phyloP scores from a whole-genome alignment of 1,140 invertebrate genomes.

The Sarcophaga bullata region DNA sequence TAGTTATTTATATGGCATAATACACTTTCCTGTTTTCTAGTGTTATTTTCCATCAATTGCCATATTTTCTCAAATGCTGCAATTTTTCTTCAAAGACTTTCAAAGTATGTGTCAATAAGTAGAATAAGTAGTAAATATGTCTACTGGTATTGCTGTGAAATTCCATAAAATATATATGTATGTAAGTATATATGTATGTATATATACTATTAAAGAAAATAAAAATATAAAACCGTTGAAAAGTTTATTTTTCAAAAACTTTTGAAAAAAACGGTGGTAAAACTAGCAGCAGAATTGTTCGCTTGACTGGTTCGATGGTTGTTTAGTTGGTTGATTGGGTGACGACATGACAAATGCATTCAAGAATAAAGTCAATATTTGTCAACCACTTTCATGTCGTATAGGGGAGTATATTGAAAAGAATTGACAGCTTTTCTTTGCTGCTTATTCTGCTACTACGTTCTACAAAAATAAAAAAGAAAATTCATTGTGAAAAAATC shows the following conservation, averaged over 20 bases:
- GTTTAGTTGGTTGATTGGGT: slow-evolving; percentile 3
- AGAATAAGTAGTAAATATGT: too few relatives aligned
- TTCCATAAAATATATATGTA: not conserved
- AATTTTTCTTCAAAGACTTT: too few relatives aligned
- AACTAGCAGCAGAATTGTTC: not conserved
- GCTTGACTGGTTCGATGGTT: not conserved
- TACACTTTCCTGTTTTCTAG: too few relatives aligned
- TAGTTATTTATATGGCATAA: too few relatives aligned
- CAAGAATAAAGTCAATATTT: slow-evolving; percentile 40
- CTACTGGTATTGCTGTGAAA: slow-evolving; percentile 16
- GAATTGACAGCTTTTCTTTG: too few relatives aligned
- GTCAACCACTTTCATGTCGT: slow-evolving; percentile 32
- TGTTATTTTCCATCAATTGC: too few relatives aligned
- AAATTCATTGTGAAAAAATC: too few relatives aligned
- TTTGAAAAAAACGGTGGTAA: not conserved
- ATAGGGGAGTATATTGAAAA: too few relatives aligned
- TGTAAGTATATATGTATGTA: not conserved
- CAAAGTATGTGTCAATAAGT: too few relatives aligned
- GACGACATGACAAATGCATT: slow-evolving; percentile 37
- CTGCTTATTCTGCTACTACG: too few relatives aligned
- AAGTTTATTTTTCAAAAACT: not conserved
- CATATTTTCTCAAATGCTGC: too few relatives aligned
- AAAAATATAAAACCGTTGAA: not conserved
- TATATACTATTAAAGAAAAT: not conserved
- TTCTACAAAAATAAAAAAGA: too few relatives aligned